Conservation (phyloP, 2,113 vertebrate genomes). For the Carlito syrichta region DNA sequence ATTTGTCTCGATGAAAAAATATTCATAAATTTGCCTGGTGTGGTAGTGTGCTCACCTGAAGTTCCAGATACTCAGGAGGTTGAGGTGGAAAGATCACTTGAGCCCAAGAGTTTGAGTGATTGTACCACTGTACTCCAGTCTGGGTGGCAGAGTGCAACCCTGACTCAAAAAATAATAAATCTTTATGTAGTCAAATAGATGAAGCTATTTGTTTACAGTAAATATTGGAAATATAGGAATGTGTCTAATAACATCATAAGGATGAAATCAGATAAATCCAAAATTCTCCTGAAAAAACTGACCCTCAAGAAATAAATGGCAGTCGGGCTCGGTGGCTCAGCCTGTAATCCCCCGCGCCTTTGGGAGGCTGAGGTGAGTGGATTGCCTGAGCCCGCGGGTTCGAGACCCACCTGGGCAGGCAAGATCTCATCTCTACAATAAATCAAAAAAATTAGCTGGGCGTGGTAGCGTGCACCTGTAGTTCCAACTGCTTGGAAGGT, state of each 20-base stretch:
- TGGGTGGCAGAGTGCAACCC: too few relatives aligned
- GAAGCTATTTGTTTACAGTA: not conserved
- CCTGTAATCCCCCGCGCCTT: not conserved
- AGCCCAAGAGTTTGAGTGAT: too few relatives aligned
- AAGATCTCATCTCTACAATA: not conserved
- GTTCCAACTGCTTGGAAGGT: not conserved
- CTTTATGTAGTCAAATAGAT: not conserved
- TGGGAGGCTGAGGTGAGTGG: not conserved
- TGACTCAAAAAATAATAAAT: too few relatives aligned
- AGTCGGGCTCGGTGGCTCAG: fast-evolving
- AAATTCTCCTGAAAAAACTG: not conserved
- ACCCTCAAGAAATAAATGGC: not conserved
- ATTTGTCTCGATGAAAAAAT: too few relatives aligned
- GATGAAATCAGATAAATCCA: not conserved
- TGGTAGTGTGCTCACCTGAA: too few relatives aligned
- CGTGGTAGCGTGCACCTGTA: not conserved
- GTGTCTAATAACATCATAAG: not conserved
- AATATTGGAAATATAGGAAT: not conserved
- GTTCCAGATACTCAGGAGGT: too few relatives aligned
- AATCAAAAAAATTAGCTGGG: not conserved
- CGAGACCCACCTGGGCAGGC: not conserved
- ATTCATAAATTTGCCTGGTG: too few relatives aligned
- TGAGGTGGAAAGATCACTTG: too few relatives aligned
- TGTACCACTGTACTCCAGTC: too few relatives aligned
- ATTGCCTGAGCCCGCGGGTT: not conserved